Conservation (phyloP, 2,888 invertebrate species). For the Alcis repandata region DNA sequence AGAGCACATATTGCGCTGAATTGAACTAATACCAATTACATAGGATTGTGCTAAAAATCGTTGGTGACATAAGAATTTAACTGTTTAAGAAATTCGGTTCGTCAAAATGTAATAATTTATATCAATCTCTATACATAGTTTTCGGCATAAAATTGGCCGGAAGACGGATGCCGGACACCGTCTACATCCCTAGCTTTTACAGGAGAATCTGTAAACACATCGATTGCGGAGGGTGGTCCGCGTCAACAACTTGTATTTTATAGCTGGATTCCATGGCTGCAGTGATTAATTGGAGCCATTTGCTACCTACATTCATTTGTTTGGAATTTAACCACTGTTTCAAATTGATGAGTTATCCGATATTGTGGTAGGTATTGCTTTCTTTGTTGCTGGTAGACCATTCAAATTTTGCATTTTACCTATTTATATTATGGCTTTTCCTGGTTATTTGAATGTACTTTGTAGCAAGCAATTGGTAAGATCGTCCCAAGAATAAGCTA, state of each 20-base stretch:
- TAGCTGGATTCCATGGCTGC: constrained; percentile 10
- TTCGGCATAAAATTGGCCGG: not conserved
- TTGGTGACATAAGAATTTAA: too few species aligned
- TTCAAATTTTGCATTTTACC: not conserved
- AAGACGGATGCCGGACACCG: not conserved
- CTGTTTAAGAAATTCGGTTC: too few species aligned
- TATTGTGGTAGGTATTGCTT: not conserved
- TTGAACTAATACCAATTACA: too few species aligned
- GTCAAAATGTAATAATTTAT: too few species aligned
- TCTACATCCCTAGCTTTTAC: not conserved
- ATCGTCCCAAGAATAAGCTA: too few species aligned
- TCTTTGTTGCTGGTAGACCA: not conserved
- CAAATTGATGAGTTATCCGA: too few species aligned
- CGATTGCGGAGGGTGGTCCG: constrained; percentile 2
- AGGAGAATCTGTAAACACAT: not conserved
- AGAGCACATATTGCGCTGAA: too few species aligned
- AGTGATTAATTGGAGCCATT: constrained; percentile 16
- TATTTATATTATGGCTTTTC: too few species aligned
- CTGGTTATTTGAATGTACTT: too few species aligned
- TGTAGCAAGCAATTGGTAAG: too few species aligned
- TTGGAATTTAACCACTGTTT: constrained; percentile 3
- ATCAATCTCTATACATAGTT: not conserved
- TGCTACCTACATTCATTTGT: constrained; percentile 4
- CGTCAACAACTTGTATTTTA: constrained; percentile 22
- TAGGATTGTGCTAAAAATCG: too few species aligned